Percentiles rank a stretch among this genome's conserved stretches.
phyloP scores from a whole-genome alignment of 2,113 vertebrate genomes.

The Entosphenus tridentatus region DNA sequence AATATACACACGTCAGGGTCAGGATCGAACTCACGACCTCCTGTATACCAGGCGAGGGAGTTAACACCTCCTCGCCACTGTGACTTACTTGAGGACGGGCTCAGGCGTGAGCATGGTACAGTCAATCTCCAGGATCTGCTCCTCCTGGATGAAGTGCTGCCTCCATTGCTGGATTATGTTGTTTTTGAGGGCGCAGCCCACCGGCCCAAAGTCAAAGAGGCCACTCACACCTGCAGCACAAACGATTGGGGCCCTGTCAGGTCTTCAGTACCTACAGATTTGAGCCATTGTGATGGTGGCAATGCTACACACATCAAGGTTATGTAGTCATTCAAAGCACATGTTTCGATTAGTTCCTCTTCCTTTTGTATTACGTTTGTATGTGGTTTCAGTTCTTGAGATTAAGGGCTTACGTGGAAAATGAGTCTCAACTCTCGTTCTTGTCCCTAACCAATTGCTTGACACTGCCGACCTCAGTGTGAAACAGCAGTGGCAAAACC shows the following conservation, averaged over 20 bases:
- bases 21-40: no score
- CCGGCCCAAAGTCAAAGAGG: constrained; percentile 82
- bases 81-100: constrained; percentile 58
- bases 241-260: not conserved
- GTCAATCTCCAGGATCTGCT: constrained; percentile 92
- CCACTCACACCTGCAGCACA: constrained; percentile 59
- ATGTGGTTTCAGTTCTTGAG: no score
- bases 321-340: no score
- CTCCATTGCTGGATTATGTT: constrained; percentile 85
- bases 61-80: not conserved
- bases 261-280: not conserved
- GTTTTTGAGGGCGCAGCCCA: constrained; percentile 90
- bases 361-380: no score
- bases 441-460: no score
- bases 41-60: no score
- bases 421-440: no score
- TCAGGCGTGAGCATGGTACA: constrained; percentile 96
- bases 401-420: no score
- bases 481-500: no score
- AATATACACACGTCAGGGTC: no score
- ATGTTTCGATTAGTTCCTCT: no score
- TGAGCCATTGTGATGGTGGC: not conserved
- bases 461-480: no score
- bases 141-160: constrained; percentile 95
- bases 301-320: not conserved